phyloP scores from a whole-genome alignment of 2,113 vertebrate species.

The Psammodynastes pulverulentus region DNA sequence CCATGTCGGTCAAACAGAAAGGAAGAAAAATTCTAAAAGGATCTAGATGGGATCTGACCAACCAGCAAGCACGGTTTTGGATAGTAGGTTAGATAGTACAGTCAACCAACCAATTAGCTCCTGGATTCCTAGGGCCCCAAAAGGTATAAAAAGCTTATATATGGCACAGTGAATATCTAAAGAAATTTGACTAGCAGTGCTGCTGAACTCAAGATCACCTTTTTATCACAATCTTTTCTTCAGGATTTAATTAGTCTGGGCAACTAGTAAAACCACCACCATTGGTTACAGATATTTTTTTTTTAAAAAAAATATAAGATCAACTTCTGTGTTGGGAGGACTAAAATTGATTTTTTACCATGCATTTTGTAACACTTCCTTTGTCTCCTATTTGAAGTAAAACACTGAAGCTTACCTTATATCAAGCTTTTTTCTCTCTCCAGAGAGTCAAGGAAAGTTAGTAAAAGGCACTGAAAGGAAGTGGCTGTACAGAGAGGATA shows the following conservation, averaged over 20 bases:
- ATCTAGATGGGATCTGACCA: neutral
- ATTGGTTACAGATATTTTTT: neutral
- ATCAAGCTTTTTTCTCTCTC: neutral
- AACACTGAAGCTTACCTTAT: neutral
- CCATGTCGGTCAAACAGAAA: neutral
- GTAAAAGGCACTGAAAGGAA: neutral
- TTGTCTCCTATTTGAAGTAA: neutral
- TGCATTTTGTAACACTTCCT: neutral
- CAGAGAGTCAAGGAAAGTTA: neutral
- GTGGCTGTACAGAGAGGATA: neutral
- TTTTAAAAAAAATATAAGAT: neutral
- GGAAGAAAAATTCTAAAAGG: neutral
- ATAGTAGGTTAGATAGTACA: neutral
- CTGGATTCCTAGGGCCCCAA: neutral
- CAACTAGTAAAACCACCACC: neutral
- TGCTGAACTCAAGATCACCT: neutral
- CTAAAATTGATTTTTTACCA: neutral
- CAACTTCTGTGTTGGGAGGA: neutral
- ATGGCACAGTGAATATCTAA: neutral
- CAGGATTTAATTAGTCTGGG: neutral
- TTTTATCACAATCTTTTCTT: neutral
- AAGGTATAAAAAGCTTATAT: neutral
- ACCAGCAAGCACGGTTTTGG: neutral
- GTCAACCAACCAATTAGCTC: neutral
- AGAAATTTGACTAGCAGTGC: neutral